A percentile compares a stretch with the other conserved stretches of the same genome.
Evolutionary conservation across 2,113 vertebrate species (phyloP).

Genomic region (Sinocyclocheilus grahami): DNA sequence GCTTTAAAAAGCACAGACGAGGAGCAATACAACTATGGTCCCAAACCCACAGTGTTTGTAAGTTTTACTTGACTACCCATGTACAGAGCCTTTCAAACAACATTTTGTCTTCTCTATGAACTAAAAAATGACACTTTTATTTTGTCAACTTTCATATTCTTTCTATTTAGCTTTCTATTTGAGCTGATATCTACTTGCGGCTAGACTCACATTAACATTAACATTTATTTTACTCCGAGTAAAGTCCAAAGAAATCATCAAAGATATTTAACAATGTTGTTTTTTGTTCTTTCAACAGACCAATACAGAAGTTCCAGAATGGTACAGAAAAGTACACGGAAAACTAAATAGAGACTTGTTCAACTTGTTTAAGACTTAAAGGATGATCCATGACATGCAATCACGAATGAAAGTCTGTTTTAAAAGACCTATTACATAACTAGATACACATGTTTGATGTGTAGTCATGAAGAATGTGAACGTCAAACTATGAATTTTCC

Average conservation of each 20-base stretch:
- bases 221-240: conserved; percentile 33
- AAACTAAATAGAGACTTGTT: conserved; percentile 55
- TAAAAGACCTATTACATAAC: conserved; percentile 26
- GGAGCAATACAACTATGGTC: conserved; percentile 77
- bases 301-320: conserved; percentile 83
- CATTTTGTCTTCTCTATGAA: not conserved
- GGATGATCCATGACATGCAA: conserved; percentile 4
- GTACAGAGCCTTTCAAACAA: not conserved
- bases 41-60: conserved; percentile 93
- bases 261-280: conserved; percentile 18
- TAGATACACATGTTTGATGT: conserved; percentile 19
- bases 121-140: not conserved
- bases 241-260: conserved; percentile 31
- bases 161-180: not conserved
- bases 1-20: conserved; percentile 55
- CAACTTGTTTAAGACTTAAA: conserved; percentile 5
- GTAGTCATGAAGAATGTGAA: not conserved
- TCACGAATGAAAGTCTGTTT: conserved; percentile 18
- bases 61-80: conserved; percentile 67
- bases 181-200: not conserved
- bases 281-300: conserved; percentile 77
- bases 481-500: not conserved
- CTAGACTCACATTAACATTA: not conserved
- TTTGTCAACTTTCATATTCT: too few relatives aligned
- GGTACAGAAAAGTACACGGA: conserved; percentile 79